Percentiles rank a stretch among this genome's conserved stretches.
Conservation (phyloP, 2,113 vertebrate species). For the Mobula birostris region DNA sequence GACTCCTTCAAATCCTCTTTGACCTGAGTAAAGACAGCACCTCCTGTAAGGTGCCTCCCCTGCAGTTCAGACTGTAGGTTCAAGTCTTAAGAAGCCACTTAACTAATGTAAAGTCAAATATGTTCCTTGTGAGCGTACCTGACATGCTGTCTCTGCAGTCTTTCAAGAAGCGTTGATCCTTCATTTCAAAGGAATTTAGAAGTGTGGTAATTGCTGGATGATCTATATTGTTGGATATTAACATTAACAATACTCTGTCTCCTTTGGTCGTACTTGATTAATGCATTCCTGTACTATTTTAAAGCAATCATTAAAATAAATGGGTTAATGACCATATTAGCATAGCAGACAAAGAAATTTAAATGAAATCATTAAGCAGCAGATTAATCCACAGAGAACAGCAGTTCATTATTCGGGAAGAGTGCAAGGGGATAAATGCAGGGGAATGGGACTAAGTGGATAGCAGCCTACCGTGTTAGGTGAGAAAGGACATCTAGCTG, state of each 20-base stretch:
- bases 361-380: slow-evolving; percentile 13
- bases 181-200: not conserved
- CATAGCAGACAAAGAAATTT: not conserved
- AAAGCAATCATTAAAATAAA: slow-evolving; percentile 20
- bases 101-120: not conserved
- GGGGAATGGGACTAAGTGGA: not conserved
- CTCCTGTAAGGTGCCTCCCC: not conserved
- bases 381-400: slow-evolving; percentile 14
- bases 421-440: not conserved
- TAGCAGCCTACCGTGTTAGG: too few species aligned
- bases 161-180: not conserved
- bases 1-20: not conserved
- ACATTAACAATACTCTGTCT: not conserved
- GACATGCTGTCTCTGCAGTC: too few species aligned
- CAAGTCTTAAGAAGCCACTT: not conserved
- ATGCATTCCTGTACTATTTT: slow-evolving; percentile 10
- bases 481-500: too few species aligned
- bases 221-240: not conserved
- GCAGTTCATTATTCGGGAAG: not conserved
- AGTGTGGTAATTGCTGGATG: not conserved
- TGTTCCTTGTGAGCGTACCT: not conserved
- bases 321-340: slow-evolving; percentile 5
- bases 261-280: not conserved
- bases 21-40: not conserved
- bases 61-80: not conserved